Conservation (phyloP, 2,888 invertebrate species). For the Mimumesa dahlbomi region DNA sequence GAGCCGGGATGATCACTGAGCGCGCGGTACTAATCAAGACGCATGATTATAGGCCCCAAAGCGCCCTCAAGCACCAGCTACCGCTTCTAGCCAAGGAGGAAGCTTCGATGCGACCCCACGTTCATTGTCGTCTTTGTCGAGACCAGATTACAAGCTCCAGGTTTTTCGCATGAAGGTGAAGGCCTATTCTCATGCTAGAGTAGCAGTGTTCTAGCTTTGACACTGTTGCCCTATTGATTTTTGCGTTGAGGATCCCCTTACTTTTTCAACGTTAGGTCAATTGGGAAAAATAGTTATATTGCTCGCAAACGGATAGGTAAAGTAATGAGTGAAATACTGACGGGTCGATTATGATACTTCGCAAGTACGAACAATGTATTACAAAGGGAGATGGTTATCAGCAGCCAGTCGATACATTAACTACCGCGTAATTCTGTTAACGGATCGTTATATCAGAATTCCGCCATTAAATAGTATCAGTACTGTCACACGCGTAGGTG, state of each 20-base stretch:
- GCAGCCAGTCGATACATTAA: constrained; percentile 56
- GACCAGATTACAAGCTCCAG: constrained; percentile 67
- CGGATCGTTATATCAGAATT: constrained; percentile 53
- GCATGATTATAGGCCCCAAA: constrained; percentile 80
- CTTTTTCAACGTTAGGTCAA: too few relatives aligned
- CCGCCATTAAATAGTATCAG: constrained; percentile 54
- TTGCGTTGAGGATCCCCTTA: too few relatives aligned
- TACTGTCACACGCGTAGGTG: constrained; percentile 51
- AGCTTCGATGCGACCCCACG: constrained; percentile 59
- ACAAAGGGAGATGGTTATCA: constrained; percentile 38
- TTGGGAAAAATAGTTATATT: too few relatives aligned
- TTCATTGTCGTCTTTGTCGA: constrained; percentile 66
- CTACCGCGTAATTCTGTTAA: constrained; percentile 61
- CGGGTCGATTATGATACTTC: constrained; percentile 47
- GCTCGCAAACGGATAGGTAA: too few relatives aligned
- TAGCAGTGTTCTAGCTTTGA: constrained; percentile 10
- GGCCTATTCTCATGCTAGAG: constrained; percentile 18
- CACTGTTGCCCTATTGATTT: too few relatives aligned
- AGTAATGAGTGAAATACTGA: too few relatives aligned
- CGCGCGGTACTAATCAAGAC: constrained; percentile 79
- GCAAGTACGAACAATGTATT: constrained; percentile 35
- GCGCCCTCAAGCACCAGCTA: constrained; percentile 66
- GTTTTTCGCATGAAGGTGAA: constrained; percentile 56
- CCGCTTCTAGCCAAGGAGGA: constrained; percentile 61
- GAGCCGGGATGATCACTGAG: constrained; percentile 79